A percentile compares a stretch with the other conserved stretches of the same genome.
Evolutionary conservation across 64 coral and sea anemone species (phyloP).

Genomic region (Trachythela sp.): DNA sequence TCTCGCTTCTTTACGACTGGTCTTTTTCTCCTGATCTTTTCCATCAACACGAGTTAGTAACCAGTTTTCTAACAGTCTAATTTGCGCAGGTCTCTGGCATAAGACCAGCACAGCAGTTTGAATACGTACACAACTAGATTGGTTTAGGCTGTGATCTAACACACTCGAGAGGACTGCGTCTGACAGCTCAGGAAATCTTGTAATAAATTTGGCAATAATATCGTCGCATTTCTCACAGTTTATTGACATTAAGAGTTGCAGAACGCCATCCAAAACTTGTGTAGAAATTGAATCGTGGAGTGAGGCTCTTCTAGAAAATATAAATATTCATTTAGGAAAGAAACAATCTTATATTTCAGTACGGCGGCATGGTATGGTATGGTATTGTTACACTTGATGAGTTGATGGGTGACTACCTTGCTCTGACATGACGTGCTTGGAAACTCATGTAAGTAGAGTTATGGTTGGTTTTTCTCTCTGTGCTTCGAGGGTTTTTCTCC

Average conservation of each 20-base stretch:
- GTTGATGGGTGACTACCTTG: too few species aligned
- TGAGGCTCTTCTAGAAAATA: not conserved
- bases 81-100: not conserved
- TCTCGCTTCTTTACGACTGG: not conserved
- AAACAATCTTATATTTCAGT: too few species aligned
- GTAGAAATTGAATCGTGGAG: not conserved
- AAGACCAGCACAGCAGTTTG: not conserved
- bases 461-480: too few species aligned
- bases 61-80: not conserved
- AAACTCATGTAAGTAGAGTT: too few species aligned
- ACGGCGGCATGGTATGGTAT: too few species aligned
- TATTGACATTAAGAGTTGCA: not conserved
- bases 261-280: not conserved
- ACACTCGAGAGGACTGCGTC: not conserved
- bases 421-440: too few species aligned
- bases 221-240: not conserved
- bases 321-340: not conserved
- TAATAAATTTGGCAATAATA: not conserved
- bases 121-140: not conserved
- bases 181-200: not conserved
- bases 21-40: not conserved
- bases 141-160: not conserved
- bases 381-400: too few species aligned
- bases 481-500: too few species aligned
- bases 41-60: not conserved